These are phyloP conservation scores for Naja naja DNA, from an alignment of 2,113 vertebrate genomes.

Conservation along the genomic window DNA sequence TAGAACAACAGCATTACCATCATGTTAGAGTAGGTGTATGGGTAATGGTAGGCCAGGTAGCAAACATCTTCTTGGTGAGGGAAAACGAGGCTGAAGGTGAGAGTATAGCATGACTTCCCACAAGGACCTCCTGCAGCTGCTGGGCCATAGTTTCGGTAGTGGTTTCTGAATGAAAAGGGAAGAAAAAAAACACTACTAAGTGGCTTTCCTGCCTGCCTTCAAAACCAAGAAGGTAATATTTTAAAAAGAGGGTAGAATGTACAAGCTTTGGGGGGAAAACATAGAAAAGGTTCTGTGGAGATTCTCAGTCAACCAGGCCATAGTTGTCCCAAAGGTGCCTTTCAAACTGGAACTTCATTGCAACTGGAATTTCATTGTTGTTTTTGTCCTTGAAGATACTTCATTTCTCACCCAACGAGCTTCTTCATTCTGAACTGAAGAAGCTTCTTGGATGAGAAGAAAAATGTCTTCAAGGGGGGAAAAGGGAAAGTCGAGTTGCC, in stretches of 20 bases:
- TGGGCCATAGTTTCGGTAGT: conserved; percentile 63
- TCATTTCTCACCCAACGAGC: background rate
- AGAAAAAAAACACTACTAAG: background rate
- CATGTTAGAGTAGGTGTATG: conserved; percentile 86
- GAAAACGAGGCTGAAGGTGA: conserved; percentile 84
- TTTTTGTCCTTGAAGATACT: background rate
- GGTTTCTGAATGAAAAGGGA: conserved; percentile 74
- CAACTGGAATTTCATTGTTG: background rate
- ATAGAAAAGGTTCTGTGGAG: background rate
- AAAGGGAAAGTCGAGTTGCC: too few relatives aligned
- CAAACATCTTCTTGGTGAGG: conserved; percentile 85
- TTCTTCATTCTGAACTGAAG: background rate
- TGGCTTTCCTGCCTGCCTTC: background rate
- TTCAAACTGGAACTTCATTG: background rate
- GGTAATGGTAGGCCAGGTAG: conserved; percentile 93
- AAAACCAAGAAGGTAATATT: background rate
- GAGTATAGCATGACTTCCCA: conserved; percentile 76
- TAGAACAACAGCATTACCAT: conserved; percentile 71
- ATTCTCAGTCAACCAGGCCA: background rate
- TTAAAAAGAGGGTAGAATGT: background rate
- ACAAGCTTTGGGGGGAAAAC: background rate
- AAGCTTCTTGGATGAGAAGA: background rate
- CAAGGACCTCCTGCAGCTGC: conserved; percentile 26
- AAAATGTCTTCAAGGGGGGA: too few relatives aligned
- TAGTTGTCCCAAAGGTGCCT: background rate